A percentile compares a stretch with the other conserved stretches of the same genome.
phyloP scores from a whole-genome alignment of 92 coral and sea anemone genomes.

The Chrysogorgia sp. region DNA sequence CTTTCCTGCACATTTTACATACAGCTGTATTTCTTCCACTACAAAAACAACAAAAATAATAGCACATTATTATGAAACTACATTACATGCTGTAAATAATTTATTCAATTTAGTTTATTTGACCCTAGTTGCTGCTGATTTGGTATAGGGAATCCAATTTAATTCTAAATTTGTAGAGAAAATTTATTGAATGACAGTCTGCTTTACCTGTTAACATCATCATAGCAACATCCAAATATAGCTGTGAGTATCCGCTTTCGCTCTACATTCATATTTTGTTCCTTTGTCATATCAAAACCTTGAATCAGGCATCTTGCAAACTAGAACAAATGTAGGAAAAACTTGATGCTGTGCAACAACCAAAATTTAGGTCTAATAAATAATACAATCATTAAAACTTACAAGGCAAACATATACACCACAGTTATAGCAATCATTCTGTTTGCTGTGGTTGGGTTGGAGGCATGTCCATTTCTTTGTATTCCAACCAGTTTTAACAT shows the following conservation, averaged over 20 bases:
- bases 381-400: no score
- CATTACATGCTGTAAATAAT: no score
- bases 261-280: not conserved
- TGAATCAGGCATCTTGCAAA: slow-evolving; percentile 1
- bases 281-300: slow-evolving; percentile 1
- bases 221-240: slow-evolving; percentile 43
- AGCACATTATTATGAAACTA: no score
- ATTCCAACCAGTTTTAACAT: slow-evolving; percentile 15
- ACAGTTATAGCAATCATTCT: slow-evolving; percentile 10
- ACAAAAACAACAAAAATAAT: no score
- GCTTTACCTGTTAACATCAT: slow-evolving; percentile 29
- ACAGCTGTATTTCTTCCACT: slow-evolving; percentile 36
- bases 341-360: not conserved
- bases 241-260: slow-evolving; percentile 14
- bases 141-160: no score
- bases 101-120: no score
- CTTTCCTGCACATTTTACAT: slow-evolving; percentile 51
- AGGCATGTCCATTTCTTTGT: slow-evolving; percentile 3
- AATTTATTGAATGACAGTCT: no score
- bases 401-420: slow-evolving; percentile 29
- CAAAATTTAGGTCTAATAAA: no score
- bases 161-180: no score
- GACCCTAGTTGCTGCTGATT: no score
- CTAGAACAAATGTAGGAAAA: not conserved
- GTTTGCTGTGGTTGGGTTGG: slow-evolving; percentile 16